phyloP scores from a whole-genome alignment of 2,113 vertebrate species.

The Polypterus bichir region DNA sequence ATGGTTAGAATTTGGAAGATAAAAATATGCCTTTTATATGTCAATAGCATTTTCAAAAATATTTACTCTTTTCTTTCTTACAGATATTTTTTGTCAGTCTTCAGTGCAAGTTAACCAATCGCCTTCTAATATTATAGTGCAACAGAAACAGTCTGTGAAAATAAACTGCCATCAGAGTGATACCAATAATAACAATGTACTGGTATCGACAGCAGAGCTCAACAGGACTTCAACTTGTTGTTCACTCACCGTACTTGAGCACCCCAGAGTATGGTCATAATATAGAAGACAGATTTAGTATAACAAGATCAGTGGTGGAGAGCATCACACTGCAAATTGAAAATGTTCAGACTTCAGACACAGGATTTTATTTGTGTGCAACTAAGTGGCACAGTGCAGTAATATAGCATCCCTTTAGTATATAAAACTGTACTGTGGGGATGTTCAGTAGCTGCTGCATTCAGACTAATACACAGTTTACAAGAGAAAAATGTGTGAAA shows the following conservation, averaged over 20 bases:
- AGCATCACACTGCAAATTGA: neutral
- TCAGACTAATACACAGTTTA: too few species aligned
- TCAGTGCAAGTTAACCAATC: too few species aligned
- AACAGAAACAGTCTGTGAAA: neutral
- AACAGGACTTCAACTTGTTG: neutral
- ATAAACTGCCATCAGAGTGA: conserved; percentile 4
- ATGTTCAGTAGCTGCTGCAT: too few species aligned
- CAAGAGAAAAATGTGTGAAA: too few species aligned
- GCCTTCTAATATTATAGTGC: neutral
- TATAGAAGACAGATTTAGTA: conserved; percentile 6
- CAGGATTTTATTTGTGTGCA: conserved; percentile 11
- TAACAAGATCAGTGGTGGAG: neutral
- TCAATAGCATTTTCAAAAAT: too few species aligned
- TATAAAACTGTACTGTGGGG: too few species aligned
- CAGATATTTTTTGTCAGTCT: too few species aligned
- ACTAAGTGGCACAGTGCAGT: neutral
- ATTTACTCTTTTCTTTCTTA: too few species aligned
- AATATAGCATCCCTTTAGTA: too few species aligned
- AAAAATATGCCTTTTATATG: too few species aligned
- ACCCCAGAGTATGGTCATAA: neutral
- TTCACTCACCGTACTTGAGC: neutral
- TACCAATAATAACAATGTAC: conserved; percentile 2
- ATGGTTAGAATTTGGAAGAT: too few species aligned
- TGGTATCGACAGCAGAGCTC: conserved; percentile 7
- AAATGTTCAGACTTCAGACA: conserved; percentile 4